phyloP scores from a whole-genome alignment of 1,140 invertebrate species.

The Mercenaria mercenaria region DNA sequence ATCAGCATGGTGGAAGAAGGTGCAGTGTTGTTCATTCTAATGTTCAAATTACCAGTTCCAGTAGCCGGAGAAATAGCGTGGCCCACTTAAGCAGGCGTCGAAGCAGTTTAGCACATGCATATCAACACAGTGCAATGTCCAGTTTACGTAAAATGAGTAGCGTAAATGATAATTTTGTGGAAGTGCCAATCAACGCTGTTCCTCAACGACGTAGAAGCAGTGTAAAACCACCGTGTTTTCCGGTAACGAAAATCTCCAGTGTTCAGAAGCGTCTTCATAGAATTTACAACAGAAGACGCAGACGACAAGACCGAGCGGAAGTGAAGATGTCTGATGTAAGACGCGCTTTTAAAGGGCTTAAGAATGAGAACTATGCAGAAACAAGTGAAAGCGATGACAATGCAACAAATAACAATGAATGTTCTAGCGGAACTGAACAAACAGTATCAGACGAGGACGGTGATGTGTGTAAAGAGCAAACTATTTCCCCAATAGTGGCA shows the following conservation, averaged over 20 bases:
- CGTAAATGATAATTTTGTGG: background rate
- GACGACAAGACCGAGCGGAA: constrained; percentile 15
- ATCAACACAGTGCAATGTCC: constrained; percentile 30
- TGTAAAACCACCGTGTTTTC: constrained; percentile 51
- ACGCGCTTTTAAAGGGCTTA: constrained; percentile 18
- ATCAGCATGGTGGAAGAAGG: background rate
- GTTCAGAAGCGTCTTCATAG: constrained; percentile 43
- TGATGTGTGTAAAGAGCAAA: background rate
- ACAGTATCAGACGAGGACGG: background rate
- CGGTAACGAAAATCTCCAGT: constrained; percentile 40
- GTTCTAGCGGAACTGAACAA: background rate
- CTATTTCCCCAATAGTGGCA: background rate
- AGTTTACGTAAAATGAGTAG: background rate
- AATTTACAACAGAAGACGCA: constrained; percentile 9
- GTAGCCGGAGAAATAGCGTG: background rate
- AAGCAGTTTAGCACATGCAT: constrained; percentile 24
- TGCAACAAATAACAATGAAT: background rate
- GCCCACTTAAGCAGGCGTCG: background rate
- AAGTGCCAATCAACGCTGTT: background rate
- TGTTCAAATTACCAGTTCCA: background rate
- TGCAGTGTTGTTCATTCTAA: background rate
- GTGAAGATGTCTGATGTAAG: constrained; percentile 38
- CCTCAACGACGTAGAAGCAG: constrained; percentile 21
- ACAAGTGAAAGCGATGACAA: background rate
- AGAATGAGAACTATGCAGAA: background rate